phyloP scores from a whole-genome alignment of 2,797 vertebrate genomes.

The Pristis pectinata region DNA sequence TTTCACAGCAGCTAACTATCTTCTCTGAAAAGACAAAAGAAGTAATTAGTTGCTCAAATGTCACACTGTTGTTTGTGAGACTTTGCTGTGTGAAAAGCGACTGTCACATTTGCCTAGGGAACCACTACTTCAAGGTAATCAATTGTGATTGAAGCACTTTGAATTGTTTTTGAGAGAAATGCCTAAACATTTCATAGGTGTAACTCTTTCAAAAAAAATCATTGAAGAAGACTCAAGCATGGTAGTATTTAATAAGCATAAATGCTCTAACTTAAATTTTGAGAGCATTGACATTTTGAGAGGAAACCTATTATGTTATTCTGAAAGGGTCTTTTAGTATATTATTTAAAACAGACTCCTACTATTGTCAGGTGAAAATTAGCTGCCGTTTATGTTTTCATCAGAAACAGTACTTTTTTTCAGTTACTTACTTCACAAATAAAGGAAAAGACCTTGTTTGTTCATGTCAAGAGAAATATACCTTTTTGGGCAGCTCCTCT shows the following conservation, averaged over 20 bases:
- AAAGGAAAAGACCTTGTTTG: background rate
- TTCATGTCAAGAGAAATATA: background rate
- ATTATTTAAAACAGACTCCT: background rate
- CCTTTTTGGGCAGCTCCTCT: background rate
- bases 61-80: background rate
- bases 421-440: background rate
- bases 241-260: background rate
- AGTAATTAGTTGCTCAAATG: background rate
- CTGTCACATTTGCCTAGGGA: background rate
- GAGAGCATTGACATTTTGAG: background rate
- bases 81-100: background rate
- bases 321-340: background rate
- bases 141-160: background rate
- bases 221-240: background rate
- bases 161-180: background rate
- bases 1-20: background rate
- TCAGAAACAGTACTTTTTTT: background rate
- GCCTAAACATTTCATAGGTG: background rate
- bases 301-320: background rate
- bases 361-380: background rate
- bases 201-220: background rate
- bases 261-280: background rate
- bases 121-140: background rate
- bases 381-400: background rate
- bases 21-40: background rate